Conservation (phyloP, 2,113 vertebrate genomes). For the Sakesphorus luctuosus region DNA sequence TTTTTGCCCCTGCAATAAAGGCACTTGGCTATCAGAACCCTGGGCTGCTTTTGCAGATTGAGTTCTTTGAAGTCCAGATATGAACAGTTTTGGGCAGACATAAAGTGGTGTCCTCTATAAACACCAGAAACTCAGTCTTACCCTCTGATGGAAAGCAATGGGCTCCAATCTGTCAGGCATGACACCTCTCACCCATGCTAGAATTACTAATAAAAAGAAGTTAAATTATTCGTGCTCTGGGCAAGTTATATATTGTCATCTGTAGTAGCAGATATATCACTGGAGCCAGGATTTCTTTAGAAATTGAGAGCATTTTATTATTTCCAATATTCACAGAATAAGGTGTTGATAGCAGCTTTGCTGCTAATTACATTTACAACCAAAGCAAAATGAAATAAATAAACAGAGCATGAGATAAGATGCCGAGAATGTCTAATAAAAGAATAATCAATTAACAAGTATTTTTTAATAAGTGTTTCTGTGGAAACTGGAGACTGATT, state of each 20-base stretch:
- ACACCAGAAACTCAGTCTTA: background rate
- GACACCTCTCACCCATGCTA: background rate
- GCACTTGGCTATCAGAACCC: background rate
- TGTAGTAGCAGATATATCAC: constrained; percentile 5
- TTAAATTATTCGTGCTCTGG: background rate
- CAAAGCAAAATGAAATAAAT: background rate
- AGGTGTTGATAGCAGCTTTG: constrained; percentile 3
- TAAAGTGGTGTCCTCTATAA: background rate
- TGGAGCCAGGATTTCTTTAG: background rate
- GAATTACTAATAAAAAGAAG: background rate
- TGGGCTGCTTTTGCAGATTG: background rate
- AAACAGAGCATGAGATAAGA: background rate
- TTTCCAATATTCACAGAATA: background rate
- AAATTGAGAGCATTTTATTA: background rate
- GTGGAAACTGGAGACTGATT: background rate
- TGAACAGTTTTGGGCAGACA: background rate
- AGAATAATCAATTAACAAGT: background rate
- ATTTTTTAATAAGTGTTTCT: background rate
- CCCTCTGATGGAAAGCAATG: background rate
- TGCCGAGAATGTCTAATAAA: background rate
- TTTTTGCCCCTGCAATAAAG: background rate
- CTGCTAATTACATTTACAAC: constrained; percentile 6
- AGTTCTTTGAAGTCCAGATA: background rate
- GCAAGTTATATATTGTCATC: background rate
- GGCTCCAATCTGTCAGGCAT: background rate